Evolutionary conservation across 2,888 invertebrate genomes (phyloP).

Genomic region (Caenorhabditis sp.): DNA sequence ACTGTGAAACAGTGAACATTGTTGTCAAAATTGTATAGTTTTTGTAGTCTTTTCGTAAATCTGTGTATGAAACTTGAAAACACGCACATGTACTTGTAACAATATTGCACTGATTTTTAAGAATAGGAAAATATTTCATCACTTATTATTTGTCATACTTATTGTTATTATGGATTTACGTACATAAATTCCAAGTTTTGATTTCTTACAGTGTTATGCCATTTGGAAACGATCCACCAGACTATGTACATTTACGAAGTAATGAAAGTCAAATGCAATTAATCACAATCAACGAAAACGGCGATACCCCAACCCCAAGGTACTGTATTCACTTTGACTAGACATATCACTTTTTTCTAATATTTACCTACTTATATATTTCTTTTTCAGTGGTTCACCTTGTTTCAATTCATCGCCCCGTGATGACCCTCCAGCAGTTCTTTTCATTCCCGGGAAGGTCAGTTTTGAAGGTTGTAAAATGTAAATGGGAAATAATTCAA

Average conservation of each 20-base stretch:
- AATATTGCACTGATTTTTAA: too few relatives aligned
- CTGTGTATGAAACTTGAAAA: too few relatives aligned
- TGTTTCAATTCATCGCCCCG: conserved; percentile 51
- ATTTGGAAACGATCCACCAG: conserved; percentile 49
- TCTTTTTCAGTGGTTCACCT: conserved; percentile 50
- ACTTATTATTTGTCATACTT: too few relatives aligned
- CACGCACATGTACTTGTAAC: too few relatives aligned
- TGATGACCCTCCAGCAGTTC: conserved; percentile 47
- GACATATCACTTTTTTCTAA: background rate
- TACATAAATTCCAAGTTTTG: too few relatives aligned
- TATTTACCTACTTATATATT: too few relatives aligned
- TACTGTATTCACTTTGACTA: too few relatives aligned
- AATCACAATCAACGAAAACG: conserved; percentile 53
- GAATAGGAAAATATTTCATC: too few relatives aligned
- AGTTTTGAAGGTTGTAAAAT: conserved; percentile 5
- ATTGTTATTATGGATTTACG: too few relatives aligned
- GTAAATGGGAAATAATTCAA: background rate
- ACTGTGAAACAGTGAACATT: too few relatives aligned
- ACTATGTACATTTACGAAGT: conserved; percentile 54
- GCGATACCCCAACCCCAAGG: conserved; percentile 50
- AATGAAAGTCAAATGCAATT: conserved; percentile 63
- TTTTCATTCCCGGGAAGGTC: conserved; percentile 56
- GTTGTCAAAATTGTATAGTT: too few relatives aligned
- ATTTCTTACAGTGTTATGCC: conserved; percentile 33
- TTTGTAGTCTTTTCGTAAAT: too few relatives aligned